Conservation (phyloP, 1,140 invertebrate genomes). For the Ostrea edulis region DNA sequence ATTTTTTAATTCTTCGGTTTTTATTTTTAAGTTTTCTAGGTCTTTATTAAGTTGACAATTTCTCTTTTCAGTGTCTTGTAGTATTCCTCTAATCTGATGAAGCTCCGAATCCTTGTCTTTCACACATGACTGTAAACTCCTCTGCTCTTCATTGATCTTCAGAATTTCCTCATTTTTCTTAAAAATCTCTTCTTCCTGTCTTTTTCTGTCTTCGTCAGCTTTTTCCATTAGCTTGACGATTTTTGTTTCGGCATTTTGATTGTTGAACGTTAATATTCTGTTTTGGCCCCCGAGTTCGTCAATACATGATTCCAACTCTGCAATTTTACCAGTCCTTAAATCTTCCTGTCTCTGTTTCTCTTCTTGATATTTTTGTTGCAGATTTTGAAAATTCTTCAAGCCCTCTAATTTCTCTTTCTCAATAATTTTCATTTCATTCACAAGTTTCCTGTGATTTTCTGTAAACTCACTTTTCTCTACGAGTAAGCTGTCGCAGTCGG, state of each 20-base stretch:
- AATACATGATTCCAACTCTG: neutral
- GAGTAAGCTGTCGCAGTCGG: slow-evolving; percentile 27
- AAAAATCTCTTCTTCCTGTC: neutral
- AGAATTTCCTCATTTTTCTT: neutral
- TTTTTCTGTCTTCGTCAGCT: neutral
- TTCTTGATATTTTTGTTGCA: slow-evolving; percentile 28
- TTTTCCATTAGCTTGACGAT: neutral
- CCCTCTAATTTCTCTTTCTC: slow-evolving; percentile 20
- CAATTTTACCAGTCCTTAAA: neutral
- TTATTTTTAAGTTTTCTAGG: neutral
- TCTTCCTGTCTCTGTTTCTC: slow-evolving; percentile 30
- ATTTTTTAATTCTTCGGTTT: neutral
- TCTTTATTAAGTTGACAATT: neutral
- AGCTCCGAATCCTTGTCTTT: neutral
- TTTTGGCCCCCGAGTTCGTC: slow-evolving; percentile 16
- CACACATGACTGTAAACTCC: neutral
- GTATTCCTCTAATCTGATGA: neutral
- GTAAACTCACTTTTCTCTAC: neutral
- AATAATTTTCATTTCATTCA: slow-evolving; percentile 18
- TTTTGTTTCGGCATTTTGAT: neutral
- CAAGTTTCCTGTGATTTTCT: slow-evolving; percentile 34
- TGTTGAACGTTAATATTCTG: slow-evolving; percentile 9
- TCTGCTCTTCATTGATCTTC: neutral
- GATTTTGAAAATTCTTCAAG: neutral
- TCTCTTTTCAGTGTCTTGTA: neutral